Conservation (phyloP, 2,888 invertebrate species). For the Platynereis dumerilii region DNA sequence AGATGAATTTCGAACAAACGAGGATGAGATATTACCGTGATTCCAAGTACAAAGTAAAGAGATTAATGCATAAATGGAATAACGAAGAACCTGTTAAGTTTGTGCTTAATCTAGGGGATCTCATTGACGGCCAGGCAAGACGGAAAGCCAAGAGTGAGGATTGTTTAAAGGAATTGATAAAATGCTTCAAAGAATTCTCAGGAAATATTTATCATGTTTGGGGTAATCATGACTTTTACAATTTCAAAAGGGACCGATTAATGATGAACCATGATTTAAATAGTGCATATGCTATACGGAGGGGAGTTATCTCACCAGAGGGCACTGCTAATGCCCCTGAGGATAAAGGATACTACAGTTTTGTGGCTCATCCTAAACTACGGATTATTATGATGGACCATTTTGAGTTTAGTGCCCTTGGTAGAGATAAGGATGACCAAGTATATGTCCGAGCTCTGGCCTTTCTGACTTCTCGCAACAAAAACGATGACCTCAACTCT, state of each 20-base stretch:
- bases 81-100: not conserved
- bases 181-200: not conserved
- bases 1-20: slow-evolving; percentile 3
- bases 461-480: no score
- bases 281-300: no score
- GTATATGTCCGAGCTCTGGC: no score
- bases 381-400: not conserved
- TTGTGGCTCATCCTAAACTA: not conserved
- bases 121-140: not conserved
- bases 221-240: slow-evolving; percentile 4
- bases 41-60: not conserved
- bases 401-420: not conserved
- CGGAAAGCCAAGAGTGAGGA: not conserved
- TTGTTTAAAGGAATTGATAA: not conserved
- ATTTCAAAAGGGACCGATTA: not conserved
- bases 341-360: not conserved
- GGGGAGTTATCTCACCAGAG: not conserved
- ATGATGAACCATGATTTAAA: no score
- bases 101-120: not conserved
- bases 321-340: not conserved
- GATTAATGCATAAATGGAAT: not conserved
- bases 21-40: not conserved
- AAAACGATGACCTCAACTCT: no score
- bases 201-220: not conserved
- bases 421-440: not conserved